These are phyloP conservation scores for Ditula angustiorana DNA, from an alignment of 2,888 invertebrate species.

Conservation along the genomic window DNA sequence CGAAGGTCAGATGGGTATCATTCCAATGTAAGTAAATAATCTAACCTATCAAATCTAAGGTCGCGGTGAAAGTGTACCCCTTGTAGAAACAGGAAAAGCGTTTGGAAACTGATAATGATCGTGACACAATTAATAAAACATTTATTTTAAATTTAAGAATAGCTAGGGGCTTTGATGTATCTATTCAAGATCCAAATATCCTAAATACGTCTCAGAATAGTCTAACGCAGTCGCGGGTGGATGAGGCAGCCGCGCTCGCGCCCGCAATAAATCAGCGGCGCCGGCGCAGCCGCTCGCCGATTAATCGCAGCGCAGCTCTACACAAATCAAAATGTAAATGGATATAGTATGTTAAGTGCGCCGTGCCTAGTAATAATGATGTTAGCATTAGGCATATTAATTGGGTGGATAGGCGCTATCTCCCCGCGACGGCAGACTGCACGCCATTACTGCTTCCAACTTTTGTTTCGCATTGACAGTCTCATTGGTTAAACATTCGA, in stretches of 20 bases:
- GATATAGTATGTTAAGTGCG: conserved; percentile 84
- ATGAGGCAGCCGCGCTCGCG: conserved; percentile 42
- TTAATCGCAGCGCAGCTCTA: conserved; percentile 79
- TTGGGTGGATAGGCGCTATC: conserved; percentile 81
- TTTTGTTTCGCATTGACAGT: conserved; percentile 51
- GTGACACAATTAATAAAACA: too few species aligned
- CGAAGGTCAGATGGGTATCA: too few species aligned
- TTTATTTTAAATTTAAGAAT: too few species aligned
- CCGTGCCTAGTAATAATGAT: conserved; percentile 84
- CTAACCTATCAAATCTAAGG: too few species aligned
- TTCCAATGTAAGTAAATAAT: too few species aligned
- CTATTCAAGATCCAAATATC: too few species aligned
- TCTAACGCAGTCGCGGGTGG: not conserved
- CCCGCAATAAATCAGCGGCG: conserved; percentile 74
- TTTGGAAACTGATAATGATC: too few species aligned
- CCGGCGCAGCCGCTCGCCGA: conserved; percentile 71
- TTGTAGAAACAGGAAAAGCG: too few species aligned
- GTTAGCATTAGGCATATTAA: conserved; percentile 86
- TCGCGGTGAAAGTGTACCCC: too few species aligned
- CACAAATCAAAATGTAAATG: conserved; percentile 85
- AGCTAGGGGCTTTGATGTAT: too few species aligned
- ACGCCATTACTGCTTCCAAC: conserved; percentile 60
- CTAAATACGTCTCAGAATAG: too few species aligned
- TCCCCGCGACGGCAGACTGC: conserved; percentile 65
- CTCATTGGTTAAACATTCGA: not conserved